Evolutionary conservation across 2,888 invertebrate species (phyloP).

Genomic region (Athripsodes cinereus): DNA sequence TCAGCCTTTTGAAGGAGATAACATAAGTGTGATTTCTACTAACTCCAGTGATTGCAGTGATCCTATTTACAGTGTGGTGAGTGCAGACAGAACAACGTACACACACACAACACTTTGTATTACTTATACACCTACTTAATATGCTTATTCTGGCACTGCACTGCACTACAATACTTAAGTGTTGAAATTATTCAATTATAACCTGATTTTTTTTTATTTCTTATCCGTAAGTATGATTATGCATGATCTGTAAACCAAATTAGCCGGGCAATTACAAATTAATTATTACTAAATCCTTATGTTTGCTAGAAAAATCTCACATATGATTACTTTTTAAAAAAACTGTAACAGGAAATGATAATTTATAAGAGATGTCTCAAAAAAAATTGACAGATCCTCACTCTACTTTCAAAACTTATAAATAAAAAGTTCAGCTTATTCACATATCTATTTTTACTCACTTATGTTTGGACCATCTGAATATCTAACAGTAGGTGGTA

Average conservation of each 20-base stretch:
- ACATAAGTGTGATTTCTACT: slow-evolving; percentile 30
- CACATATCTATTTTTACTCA: slow-evolving; percentile 13
- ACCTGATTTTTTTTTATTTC: too few species aligned
- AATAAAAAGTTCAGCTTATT: slow-evolving; percentile 9
- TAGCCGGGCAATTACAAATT: not conserved
- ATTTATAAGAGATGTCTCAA: not conserved
- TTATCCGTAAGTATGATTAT: too few species aligned
- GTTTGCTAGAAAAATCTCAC: too few species aligned
- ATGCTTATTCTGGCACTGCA: too few species aligned
- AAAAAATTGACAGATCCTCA: not conserved
- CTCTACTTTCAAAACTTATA: slow-evolving; percentile 7
- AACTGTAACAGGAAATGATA: not conserved
- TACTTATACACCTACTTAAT: too few species aligned
- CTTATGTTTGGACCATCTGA: not conserved
- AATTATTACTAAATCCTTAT: not conserved
- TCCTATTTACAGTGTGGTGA: slow-evolving; percentile 43
- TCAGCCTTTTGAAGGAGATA: slow-evolving; percentile 30
- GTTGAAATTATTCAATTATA: too few species aligned
- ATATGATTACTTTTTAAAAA: not conserved
- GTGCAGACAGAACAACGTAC: slow-evolving; percentile 30
- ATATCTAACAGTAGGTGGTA: not conserved
- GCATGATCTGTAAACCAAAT: too few species aligned
- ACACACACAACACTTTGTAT: not conserved
- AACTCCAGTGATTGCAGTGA: slow-evolving; percentile 36
- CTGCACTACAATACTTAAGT: too few species aligned